Evolutionary conservation across 2,113 vertebrate genomes (phyloP), one percentile per base, ranked within the genome.

Genomic region (Phylloscopus whistleri): DNA sequence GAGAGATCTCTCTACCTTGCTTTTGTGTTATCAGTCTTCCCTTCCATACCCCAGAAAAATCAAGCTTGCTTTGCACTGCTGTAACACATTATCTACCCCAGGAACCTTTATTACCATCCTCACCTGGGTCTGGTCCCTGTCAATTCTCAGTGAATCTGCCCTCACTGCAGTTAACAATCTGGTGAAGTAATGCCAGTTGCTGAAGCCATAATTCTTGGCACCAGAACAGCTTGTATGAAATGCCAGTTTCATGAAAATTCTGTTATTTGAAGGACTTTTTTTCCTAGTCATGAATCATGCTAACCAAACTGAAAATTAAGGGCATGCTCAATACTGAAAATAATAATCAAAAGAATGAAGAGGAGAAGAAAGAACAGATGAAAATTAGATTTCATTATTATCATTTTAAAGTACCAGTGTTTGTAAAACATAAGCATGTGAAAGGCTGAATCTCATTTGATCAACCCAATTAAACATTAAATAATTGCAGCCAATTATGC

Each of bases 401-500:
- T 80, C 3, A 94, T 95, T 97, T 93, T 94, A 90, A 95, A 98
- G 88, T 96, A 93, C 69, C 93, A 94, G 75, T 95, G 59, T 97
- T 97, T 97, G 95, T 93, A 93, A 97, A 96, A 93, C 95, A 96
- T 46, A 96, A 96, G 88, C 92, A 90, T 93, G 95, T 95, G 96
- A 98, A 97, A 93, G 95, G 89, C 86, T 95, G 96, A 97, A 96
- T 97, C 93, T 95, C 97, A 97, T 97, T 67, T 97, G 96, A 98
- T 97, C 97, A 97, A 97, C 84, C 87, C 96, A 97, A 97, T 98
- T 98, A 98, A 96, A 98, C 97, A 97, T 97, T 96, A 98, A 98
- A 97, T 98, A 98, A 97, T 96, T 97, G 94, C 93, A 97, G 93
- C 92, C 97, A 97, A 98, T 98, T 98, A 98, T 98, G 97, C 96